Percentiles rank a stretch among this genome's conserved stretches.
Conservation (phyloP, 2,797 vertebrate species). For the Macropodus opercularis region DNA sequence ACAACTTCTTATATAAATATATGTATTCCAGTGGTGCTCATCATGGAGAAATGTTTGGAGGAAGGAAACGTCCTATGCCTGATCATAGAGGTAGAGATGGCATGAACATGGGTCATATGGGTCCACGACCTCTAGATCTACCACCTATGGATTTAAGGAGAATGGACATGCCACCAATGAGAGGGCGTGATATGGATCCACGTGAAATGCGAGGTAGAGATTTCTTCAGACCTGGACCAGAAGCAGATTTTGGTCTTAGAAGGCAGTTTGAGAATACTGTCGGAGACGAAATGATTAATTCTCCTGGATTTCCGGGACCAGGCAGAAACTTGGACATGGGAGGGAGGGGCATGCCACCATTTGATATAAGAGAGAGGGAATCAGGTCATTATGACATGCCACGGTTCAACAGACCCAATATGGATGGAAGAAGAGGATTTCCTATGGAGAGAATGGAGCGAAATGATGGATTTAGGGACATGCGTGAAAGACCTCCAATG, state of each 20-base stretch:
- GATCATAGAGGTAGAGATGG: slow-evolving; percentile 93
- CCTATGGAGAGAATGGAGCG: slow-evolving; percentile 71
- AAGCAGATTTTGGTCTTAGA: slow-evolving; percentile 81
- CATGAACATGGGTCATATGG: slow-evolving; percentile 86
- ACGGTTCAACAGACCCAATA: slow-evolving; percentile 77
- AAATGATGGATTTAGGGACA: slow-evolving; percentile 82
- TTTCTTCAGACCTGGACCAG: slow-evolving; percentile 73
- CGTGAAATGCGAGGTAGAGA: slow-evolving; percentile 86
- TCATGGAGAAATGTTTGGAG: slow-evolving; percentile 93
- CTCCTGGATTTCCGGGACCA: slow-evolving; percentile 84
- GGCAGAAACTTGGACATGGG: slow-evolving; percentile 85
- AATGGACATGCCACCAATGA: slow-evolving; percentile 88
- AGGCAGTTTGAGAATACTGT: slow-evolving; percentile 77
- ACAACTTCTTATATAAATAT: slow-evolving; percentile 29
- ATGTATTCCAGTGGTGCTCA: slow-evolving; percentile 89
- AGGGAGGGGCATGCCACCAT: slow-evolving; percentile 85
- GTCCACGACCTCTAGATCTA: slow-evolving; percentile 85
- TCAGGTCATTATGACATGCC: slow-evolving; percentile 81
- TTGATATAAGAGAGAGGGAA: slow-evolving; percentile 88
- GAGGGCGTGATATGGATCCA: slow-evolving; percentile 86
- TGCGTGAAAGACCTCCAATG: slow-evolving; percentile 82
- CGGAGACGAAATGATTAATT: slow-evolving; percentile 80
- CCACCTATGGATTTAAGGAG: slow-evolving; percentile 89
- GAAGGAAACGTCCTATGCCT: slow-evolving; percentile 91
- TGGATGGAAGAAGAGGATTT: slow-evolving; percentile 80